phyloP scores from a whole-genome alignment of 2,113 vertebrate species.

The Zosterops japonicus region DNA sequence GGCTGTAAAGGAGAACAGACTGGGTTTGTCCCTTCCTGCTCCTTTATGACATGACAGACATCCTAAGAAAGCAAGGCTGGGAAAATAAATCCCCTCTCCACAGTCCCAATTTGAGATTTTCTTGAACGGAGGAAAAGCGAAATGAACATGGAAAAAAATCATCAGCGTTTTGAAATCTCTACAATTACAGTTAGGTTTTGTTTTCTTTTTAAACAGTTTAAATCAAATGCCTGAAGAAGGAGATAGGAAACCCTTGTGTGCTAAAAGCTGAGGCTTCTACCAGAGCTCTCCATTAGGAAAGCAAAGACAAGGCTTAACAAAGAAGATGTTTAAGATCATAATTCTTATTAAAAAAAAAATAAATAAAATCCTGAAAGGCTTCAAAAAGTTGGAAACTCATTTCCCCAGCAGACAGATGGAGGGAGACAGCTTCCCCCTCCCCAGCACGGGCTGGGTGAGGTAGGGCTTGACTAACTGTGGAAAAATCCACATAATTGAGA shows the following conservation, averaged over 20 bases:
- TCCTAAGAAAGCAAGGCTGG: not conserved
- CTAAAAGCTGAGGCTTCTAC: not conserved
- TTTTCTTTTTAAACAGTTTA: conserved; percentile 48
- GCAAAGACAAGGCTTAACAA: not conserved
- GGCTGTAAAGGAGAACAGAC: not conserved
- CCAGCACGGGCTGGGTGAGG: not conserved
- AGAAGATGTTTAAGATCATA: not conserved
- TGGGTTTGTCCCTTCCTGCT: not conserved
- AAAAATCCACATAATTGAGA: conserved; percentile 69
- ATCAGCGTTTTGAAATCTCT: conserved; percentile 26
- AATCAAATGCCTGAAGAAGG: conserved; percentile 7
- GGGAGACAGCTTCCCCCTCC: conserved; percentile 13
- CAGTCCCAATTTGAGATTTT: not conserved
- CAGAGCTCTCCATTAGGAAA: not conserved
- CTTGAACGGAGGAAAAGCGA: not conserved
- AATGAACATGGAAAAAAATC: conserved; percentile 36
- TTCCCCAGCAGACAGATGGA: not conserved
- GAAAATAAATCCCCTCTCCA: not conserved
- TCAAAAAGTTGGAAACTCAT: not conserved
- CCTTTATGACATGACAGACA: not conserved
- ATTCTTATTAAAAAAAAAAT: not conserved
- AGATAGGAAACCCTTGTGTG: not conserved
- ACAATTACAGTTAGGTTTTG: conserved; percentile 10
- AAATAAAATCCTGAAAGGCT: not conserved
- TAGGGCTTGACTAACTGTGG: conserved; percentile 52